Base-by-base conservation (phyloP, 2,113 vertebrate genomes). In the Sakesphorus luctuosus region DNA sequence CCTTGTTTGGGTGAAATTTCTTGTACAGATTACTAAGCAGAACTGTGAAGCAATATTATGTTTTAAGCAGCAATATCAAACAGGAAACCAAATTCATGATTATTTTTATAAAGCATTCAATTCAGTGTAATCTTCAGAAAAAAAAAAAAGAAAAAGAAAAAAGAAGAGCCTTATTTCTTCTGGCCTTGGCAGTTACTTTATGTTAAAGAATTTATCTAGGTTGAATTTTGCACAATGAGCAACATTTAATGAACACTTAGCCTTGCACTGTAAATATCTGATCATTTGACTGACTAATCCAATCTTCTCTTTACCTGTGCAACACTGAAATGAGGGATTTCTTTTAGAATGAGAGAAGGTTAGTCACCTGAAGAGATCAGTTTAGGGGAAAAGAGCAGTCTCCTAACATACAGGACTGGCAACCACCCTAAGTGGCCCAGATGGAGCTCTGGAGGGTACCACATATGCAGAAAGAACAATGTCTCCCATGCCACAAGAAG, bases 151-250 rank as follows among this genome's bases (percentile, higher is more conserved):
- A 38, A 38, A 38, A 91, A 74, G 10, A 74, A 16, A 47, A 73
- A 73, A 74, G 40, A 87, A 75, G 11, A 72, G n/a, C 26, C 12
- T 89, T 63, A 50, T 78, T 91, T 84, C 65, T 91, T 68, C 56
- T 56, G 31, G 52, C 25, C 23, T 75, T 7, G 14, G 66, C 67
- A 35, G 49, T 31, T 78, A 75, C 31, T 66, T 89, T 81, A 80
- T 81, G 36, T 81, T 75, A 75, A 89, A 78, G 23, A 24, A 74
- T 87, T 87, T 84, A 59, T 84, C 72, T 46, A 20, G 55, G n/a
- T 16, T 86, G 58, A 83, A 90, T 90, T 96, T 90, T 86, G 72
- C 50, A 40, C 76, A 89, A 72, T 44, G 36, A 94, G 36, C 18
- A 86, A 80, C 63, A 50, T 62, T 61, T 89, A 73, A 73, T 89